Conservation (phyloP, 1,140 invertebrate species). For the Aradophagus sp. region DNA sequence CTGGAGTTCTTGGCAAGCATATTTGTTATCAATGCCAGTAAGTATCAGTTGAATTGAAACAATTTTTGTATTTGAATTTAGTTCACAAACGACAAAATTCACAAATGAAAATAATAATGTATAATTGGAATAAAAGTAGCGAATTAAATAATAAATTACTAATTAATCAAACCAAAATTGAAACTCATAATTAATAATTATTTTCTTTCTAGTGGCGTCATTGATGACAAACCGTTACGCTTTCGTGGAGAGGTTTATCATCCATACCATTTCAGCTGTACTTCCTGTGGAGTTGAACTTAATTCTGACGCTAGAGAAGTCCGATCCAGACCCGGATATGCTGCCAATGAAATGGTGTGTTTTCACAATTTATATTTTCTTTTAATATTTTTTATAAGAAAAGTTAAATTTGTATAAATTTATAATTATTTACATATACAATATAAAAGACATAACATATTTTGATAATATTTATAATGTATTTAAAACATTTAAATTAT, state of each 20-base stretch:
- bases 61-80: too few species aligned
- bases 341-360: slow-evolving; percentile 89
- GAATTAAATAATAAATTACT: not conserved
- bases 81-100: too few species aligned
- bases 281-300: slow-evolving; percentile 88
- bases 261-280: slow-evolving; percentile 99
- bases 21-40: slow-evolving; percentile 99
- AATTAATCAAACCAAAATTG: not conserved
- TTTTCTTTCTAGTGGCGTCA: slow-evolving; percentile 83
- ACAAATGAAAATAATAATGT: too few species aligned
- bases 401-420: not conserved
- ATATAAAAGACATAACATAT: too few species aligned
- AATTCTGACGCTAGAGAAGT: slow-evolving; percentile 96
- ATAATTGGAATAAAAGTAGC: too few species aligned
- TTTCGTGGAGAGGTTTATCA: slow-evolving; percentile 98
- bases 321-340: slow-evolving; percentile 89
- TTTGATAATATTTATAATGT: too few species aligned
- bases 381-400: slow-evolving; percentile 3
- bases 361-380: slow-evolving; percentile 2
- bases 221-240: slow-evolving; percentile 96
- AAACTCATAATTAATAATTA: not conserved
- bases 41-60: slow-evolving; percentile 67
- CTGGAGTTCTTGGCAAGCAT: slow-evolving; percentile 95
- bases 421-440: not conserved
- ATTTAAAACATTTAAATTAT: too few species aligned